Conservation (phyloP, 2,113 vertebrate genomes). For the Pagrus major region DNA sequence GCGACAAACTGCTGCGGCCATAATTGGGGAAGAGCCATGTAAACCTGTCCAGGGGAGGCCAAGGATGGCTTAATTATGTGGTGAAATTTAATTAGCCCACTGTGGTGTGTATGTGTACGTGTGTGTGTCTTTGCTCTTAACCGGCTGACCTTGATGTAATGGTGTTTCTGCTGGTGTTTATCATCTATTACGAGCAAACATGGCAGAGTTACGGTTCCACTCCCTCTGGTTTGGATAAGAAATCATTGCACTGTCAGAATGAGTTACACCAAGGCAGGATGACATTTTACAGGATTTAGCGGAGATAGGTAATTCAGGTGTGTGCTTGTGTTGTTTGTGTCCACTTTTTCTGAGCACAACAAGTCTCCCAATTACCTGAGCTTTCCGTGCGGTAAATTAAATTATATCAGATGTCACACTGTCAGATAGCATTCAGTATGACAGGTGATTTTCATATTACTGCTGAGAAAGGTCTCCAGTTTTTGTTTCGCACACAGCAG, state of each 20-base stretch:
- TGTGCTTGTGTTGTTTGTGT: slow-evolving; percentile 19
- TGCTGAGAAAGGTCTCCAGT: not conserved
- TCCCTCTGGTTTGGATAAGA: slow-evolving; percentile 24
- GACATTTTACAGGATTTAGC: slow-evolving; percentile 13
- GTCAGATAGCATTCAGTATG: not conserved
- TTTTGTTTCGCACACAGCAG: slow-evolving; percentile 20
- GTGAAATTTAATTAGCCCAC: slow-evolving; percentile 73
- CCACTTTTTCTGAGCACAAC: not conserved
- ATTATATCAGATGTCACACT: not conserved
- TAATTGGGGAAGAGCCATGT: slow-evolving; percentile 69
- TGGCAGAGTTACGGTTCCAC: slow-evolving; percentile 35
- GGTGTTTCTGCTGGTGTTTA: slow-evolving; percentile 44
- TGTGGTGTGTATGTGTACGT: slow-evolving; percentile 37
- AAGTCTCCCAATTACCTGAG: slow-evolving; percentile 2
- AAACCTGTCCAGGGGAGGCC: slow-evolving; percentile 64
- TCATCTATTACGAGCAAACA: slow-evolving; percentile 34
- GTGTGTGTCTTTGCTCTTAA: slow-evolving; percentile 37
- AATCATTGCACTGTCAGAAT: slow-evolving; percentile 25
- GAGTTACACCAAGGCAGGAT: slow-evolving; percentile 15
- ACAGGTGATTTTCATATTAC: slow-evolving; percentile 21
- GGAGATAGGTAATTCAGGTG: not conserved
- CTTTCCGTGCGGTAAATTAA: not conserved
- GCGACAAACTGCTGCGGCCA: slow-evolving; percentile 49
- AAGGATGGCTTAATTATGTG: slow-evolving; percentile 70
- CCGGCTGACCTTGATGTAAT: slow-evolving; percentile 56